Evolutionary conservation across 2,797 vertebrate genomes (phyloP), one percentile per base, ranked within the genome.

Genomic region (Sparidentex hasta): DNA sequence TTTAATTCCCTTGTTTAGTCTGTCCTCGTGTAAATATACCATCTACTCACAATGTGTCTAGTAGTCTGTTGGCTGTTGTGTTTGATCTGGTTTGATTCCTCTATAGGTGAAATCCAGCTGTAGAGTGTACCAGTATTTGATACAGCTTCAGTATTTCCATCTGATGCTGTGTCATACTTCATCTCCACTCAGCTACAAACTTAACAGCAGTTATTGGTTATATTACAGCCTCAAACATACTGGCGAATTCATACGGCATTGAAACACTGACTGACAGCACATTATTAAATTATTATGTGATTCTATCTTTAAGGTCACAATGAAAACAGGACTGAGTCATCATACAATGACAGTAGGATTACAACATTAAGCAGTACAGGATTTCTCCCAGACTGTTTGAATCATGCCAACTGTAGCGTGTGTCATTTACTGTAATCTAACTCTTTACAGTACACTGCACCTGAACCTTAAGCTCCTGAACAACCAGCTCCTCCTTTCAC

Each of bases 1-100:
- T 61, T 67, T 21, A 63, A 78, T 66, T 18, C 11, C 14, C 11
- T 11, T 75, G 29, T 73, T 76, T 65, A 58, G 55, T 80, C 64
- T 78, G 23, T 68, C 44, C 9, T 70, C 3, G 43, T 23, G 8
- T 64, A 33, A 71, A 77, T 71, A 54, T 44, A 48, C n/a, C 13
- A 38, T 66, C 71, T 66, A 44, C 62, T 46, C 54, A 29, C 44
- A 51, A 44, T 43, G 33, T 57, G 65, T 58, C 5, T 5, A 12
- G 14, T 13, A 6, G 23, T 14, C n/a, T 23, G 18, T 1, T 69
- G 3, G 1, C 25, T 46, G 11, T 21, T 33, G 29, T 58, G 6
- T 62, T 46, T 52, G 11, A 43, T 18, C 18, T 27, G 33, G 9
- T 51, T 65, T 41, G 46, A 46, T 51, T 38, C 14, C 3, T 25